Conservation (phyloP, 2,113 vertebrate genomes). For the Tachuris rubrigastra region DNA sequence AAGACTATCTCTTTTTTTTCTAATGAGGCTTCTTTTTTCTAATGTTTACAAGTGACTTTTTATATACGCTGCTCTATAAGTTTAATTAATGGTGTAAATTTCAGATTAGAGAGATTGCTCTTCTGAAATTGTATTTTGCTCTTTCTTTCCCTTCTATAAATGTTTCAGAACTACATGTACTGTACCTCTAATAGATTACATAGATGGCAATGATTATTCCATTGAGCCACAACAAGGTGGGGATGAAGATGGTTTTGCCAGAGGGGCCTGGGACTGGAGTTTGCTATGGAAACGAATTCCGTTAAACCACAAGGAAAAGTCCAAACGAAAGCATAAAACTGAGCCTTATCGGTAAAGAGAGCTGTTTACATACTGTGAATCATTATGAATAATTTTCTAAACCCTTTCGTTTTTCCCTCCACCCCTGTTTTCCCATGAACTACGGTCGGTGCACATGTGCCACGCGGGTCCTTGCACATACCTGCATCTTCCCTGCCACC, state of each 20-base stretch:
- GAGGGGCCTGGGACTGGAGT: constrained; percentile 99
- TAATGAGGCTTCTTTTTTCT: not conserved
- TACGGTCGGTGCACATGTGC: constrained; percentile 42
- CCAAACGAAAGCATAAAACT: constrained; percentile 90
- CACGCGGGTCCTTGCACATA: constrained; percentile 45
- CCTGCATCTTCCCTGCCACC: constrained; percentile 59
- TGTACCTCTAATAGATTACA: constrained; percentile 99
- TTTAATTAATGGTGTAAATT: not conserved
- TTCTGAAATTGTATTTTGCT: constrained; percentile 74
- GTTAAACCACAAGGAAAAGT: constrained; percentile 93
- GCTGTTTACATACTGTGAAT: constrained; percentile 53
- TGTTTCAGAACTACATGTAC: constrained; percentile 96
- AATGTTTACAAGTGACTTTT: not conserved
- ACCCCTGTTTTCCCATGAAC: constrained; percentile 66
- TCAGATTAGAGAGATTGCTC: constrained; percentile 53
- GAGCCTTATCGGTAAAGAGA: constrained; percentile 95
- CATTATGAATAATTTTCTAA: constrained; percentile 55
- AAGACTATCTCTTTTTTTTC: not conserved
- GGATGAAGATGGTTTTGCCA: constrained; percentile 96
- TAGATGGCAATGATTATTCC: constrained; percentile 98
- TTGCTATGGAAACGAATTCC: constrained; percentile 98
- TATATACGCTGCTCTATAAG: not conserved
- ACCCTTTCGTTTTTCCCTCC: constrained; percentile 70
- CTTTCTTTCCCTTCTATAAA: constrained; percentile 80
- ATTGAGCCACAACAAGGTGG: constrained; percentile 98